Percentiles rank a stretch among this genome's conserved stretches.
These are phyloP conservation scores for Corydoras maculifer DNA, from an alignment of 2,113 vertebrate species.

Conservation along the genomic window DNA sequence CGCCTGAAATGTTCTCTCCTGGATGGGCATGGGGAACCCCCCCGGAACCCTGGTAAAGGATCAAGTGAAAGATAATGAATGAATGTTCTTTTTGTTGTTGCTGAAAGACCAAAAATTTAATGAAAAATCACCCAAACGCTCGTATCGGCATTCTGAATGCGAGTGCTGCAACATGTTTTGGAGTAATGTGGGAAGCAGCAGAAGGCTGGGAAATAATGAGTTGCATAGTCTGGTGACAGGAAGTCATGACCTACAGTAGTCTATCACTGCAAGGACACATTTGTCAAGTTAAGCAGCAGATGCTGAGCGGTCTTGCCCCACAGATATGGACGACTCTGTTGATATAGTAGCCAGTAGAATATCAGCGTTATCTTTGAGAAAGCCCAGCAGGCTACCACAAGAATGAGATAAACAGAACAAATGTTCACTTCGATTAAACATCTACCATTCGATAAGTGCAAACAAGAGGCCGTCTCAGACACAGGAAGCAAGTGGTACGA, in stretches of 20 bases:
- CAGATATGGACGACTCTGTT: slow-evolving; percentile 18
- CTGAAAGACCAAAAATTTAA: background rate
- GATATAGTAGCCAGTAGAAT: slow-evolving; percentile 11
- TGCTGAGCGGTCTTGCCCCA: slow-evolving; percentile 1
- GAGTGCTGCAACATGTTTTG: background rate
- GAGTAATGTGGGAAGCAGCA: background rate
- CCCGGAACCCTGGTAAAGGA: too few relatives aligned
- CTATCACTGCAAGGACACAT: background rate
- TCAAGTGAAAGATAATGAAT: too few relatives aligned
- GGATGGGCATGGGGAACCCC: too few relatives aligned
- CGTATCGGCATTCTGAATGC: background rate
- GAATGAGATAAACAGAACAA: slow-evolving; percentile 12
- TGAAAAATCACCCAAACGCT: background rate
- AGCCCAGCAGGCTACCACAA: slow-evolving; percentile 12
- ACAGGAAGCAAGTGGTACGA: slow-evolving; percentile 8
- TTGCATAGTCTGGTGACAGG: slow-evolving; percentile 9
- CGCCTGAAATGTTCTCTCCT: too few relatives aligned
- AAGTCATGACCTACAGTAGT: slow-evolving; percentile 24
- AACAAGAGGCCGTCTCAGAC: slow-evolving; percentile 1
- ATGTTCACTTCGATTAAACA: slow-evolving; percentile 1
- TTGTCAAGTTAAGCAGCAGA: slow-evolving; percentile 5
- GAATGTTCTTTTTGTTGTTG: too few relatives aligned
- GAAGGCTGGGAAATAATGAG: slow-evolving; percentile 8
- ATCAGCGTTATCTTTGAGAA: slow-evolving; percentile 20
- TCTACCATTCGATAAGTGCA: background rate